phyloP scores from a whole-genome alignment of 2,888 invertebrate genomes.

The Steinernema carpocapsae region DNA sequence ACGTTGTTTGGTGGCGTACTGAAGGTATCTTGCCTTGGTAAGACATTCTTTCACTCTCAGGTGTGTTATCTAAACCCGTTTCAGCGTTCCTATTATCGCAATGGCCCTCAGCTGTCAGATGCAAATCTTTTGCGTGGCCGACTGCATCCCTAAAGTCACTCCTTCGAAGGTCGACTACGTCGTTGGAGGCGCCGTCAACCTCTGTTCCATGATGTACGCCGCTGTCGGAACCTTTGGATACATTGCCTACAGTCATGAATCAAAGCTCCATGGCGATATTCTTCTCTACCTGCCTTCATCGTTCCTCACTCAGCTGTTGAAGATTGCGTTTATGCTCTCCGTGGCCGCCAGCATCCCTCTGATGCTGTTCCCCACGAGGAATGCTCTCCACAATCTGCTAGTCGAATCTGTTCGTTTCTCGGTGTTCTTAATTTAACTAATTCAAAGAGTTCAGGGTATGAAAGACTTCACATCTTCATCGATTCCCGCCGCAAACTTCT shows the following conservation, averaged over 20 bases:
- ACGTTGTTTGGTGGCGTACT: slow-evolving; percentile 58
- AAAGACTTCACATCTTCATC: slow-evolving; percentile 41
- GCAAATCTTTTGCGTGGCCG: slow-evolving; percentile 84
- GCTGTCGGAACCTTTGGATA: slow-evolving; percentile 72
- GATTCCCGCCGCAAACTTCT: slow-evolving; percentile 42
- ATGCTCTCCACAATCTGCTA: slow-evolving; percentile 87
- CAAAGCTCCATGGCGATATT: slow-evolving; percentile 80
- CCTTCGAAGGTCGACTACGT: slow-evolving; percentile 87
- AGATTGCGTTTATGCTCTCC: slow-evolving; percentile 90
- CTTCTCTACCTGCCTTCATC: slow-evolving; percentile 79
- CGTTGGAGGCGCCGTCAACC: slow-evolving; percentile 85
- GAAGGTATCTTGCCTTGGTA: slow-evolving; percentile 57
- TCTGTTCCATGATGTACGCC: slow-evolving; percentile 80
- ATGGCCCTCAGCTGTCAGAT: slow-evolving; percentile 97
- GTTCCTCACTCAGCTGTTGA: slow-evolving; percentile 81
- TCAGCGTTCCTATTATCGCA: slow-evolving; percentile 84
- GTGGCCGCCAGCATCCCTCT: slow-evolving; percentile 95
- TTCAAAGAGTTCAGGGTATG: slow-evolving; percentile 38
- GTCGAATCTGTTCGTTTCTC: neutral
- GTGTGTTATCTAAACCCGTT: neutral
- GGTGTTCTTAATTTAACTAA: neutral
- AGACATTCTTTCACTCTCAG: slow-evolving; percentile 76
- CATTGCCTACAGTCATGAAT: slow-evolving; percentile 79
- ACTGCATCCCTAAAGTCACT: slow-evolving; percentile 78
- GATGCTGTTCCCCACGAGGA: slow-evolving; percentile 92